Base-by-base conservation (phyloP, 2,888 invertebrate genomes). In the Epirrhoe alternata region DNA sequence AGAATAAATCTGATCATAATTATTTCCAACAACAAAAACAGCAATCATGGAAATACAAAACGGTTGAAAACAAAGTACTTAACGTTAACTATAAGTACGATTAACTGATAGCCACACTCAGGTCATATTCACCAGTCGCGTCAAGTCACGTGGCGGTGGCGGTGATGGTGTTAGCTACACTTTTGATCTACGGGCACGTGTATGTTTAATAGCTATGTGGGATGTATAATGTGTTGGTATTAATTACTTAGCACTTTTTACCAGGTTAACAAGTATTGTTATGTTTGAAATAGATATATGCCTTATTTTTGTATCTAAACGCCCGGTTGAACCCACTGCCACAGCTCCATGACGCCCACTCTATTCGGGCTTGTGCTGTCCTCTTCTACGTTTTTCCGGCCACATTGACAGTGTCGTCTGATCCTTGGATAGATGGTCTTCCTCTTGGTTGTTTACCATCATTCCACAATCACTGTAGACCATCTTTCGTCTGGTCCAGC, bases 71-170 rank as follows among this genome's bases (percentile, higher is more conserved):
- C 14, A 65, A 64, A 47, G 60, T 70, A 57, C 56, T 61, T 63
- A 65, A 53, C 53, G 38, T 64, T 61, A 61, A 12, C 12, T 62
- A 58, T 58, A 6, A 16, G 12, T 47, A 16, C 38, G 12, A 12
- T 42, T 12, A 38, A 38, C 38, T 42, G 38, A 42, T 42, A 42
- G 12, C 12, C 38, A 42, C 12, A 12, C 38, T 42, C 38, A 5
- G 35, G 35, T 10, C 12, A 12, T 42, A 42, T 64, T 7, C 47
- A 16, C 4, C 52, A 51, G 42, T 33, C 33, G 24, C 14, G 52
- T 58, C n/a, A 31, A 38, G 49, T 61, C 66, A 69, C 54, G 61
- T 53, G 55, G 51, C 30, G n/a, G 61, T 53, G 55, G 51, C 30
- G n/a, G 54, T 54, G 10, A 57, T 30, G 62, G 50, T 56, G 61